Conservation (phyloP, 2,797 vertebrate genomes). For the Lateolabrax maculatus region DNA sequence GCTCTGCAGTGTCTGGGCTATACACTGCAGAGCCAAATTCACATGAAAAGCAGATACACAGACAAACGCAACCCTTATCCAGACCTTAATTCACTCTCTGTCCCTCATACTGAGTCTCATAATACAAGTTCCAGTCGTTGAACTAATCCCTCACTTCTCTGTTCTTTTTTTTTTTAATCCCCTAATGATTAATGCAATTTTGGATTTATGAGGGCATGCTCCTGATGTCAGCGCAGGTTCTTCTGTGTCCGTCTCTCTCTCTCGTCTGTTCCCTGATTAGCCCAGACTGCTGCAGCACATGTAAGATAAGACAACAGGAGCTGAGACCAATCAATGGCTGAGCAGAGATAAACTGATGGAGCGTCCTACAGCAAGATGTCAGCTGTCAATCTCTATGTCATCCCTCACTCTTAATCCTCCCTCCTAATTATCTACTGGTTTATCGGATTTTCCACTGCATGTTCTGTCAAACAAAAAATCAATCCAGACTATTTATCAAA, state of each 20-base stretch:
- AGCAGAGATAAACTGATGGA: slow-evolving; percentile 57
- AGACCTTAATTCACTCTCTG: slow-evolving; percentile 65
- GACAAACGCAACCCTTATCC: slow-evolving; percentile 55
- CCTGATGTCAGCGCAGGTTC: slow-evolving; percentile 50
- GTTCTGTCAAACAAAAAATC: slow-evolving; percentile 56
- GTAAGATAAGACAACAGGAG: slow-evolving; percentile 73
- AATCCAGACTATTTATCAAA: slow-evolving; percentile 17
- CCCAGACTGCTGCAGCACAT: slow-evolving; percentile 53
- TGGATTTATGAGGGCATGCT: slow-evolving; percentile 54
- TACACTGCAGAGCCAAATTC: slow-evolving; percentile 63
- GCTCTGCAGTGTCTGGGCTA: slow-evolving; percentile 64
- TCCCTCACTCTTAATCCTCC: slow-evolving; percentile 35
- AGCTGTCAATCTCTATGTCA: slow-evolving; percentile 64
- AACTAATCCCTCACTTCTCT: slow-evolving; percentile 71
- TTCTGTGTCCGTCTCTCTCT: slow-evolving; percentile 34
- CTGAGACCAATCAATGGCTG: slow-evolving; percentile 67
- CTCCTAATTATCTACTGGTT: slow-evolving; percentile 63
- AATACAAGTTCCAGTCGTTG: slow-evolving; percentile 69
- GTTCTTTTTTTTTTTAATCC: slow-evolving; percentile 63
- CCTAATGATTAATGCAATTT: slow-evolving; percentile 70
- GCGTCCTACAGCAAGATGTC: slow-evolving; percentile 61
- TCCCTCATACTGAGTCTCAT: slow-evolving; percentile 41
- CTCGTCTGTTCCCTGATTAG: slow-evolving; percentile 45
- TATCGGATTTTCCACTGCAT: slow-evolving; percentile 35
- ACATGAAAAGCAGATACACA: slow-evolving; percentile 64